Conservation (phyloP, 2,113 vertebrate genomes). For the Macquaria ambigua region DNA sequence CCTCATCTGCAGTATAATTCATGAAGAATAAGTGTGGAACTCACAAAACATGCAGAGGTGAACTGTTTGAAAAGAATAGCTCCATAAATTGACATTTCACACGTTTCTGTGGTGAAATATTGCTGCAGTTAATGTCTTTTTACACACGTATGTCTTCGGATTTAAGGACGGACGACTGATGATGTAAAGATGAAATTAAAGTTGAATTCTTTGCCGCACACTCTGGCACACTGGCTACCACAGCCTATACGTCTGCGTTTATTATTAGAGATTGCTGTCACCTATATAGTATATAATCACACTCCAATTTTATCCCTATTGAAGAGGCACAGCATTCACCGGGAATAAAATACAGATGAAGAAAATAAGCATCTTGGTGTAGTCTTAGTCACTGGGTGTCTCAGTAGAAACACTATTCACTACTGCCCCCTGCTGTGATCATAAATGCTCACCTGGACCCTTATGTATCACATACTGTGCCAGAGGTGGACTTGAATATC, state of each 20-base stretch:
- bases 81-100: slow-evolving; percentile 13
- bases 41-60: not conserved
- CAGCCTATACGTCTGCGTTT: not conserved
- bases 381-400: not conserved
- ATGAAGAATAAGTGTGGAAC: slow-evolving; percentile 31
- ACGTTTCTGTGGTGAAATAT: not conserved
- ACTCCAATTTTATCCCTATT: slow-evolving; percentile 8
- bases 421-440: slow-evolving; percentile 80
- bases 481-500: not conserved
- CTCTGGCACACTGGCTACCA: not conserved
- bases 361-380: slow-evolving; percentile 5
- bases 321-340: slow-evolving; percentile 4
- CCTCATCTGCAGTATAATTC: slow-evolving; percentile 42
- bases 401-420: slow-evolving; percentile 62
- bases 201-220: not conserved
- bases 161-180: not conserved
- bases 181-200: not conserved
- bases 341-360: slow-evolving; percentile 35
- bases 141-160: not conserved
- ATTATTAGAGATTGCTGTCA: slow-evolving; percentile 4
- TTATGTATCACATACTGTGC: not conserved
- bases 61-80: slow-evolving; percentile 1
- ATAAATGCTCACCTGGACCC: not conserved
- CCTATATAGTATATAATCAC: slow-evolving; percentile 15
- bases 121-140: not conserved